Percentiles rank a stretch among this genome's conserved stretches.
Conservation (phyloP, 2,888 invertebrate species). For the Cybosia mesomella region DNA sequence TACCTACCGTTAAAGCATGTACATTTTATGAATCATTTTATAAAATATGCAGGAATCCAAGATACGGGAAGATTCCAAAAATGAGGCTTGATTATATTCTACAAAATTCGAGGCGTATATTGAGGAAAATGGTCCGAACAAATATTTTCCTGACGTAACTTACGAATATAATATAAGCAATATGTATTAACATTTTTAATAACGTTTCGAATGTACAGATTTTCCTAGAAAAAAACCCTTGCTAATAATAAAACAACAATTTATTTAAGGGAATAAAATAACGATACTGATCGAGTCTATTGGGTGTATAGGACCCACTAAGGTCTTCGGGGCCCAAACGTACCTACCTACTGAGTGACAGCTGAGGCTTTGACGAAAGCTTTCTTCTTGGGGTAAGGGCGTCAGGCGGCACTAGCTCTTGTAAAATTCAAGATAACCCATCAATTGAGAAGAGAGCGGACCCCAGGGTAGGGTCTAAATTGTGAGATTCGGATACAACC, state of each 20-base stretch:
- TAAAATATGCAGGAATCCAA: slow-evolving; percentile 4
- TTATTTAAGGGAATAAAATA: background rate
- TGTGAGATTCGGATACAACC: too few relatives aligned
- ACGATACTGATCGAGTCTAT: too few relatives aligned
- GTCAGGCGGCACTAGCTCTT: too few relatives aligned
- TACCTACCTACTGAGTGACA: too few relatives aligned
- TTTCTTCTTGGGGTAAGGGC: too few relatives aligned
- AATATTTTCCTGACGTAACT: slow-evolving; percentile 17
- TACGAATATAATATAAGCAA: slow-evolving; percentile 6
- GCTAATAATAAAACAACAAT: too few relatives aligned
- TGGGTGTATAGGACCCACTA: too few relatives aligned
- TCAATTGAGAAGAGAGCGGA: too few relatives aligned
- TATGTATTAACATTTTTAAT: background rate
- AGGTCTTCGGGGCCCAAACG: too few relatives aligned
- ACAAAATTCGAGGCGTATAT: slow-evolving; percentile 18
- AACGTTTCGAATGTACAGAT: background rate
- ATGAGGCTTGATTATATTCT: slow-evolving; percentile 15
- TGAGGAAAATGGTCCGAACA: slow-evolving; percentile 21
- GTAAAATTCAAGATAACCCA: too few relatives aligned
- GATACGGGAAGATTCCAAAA: slow-evolving; percentile 12
- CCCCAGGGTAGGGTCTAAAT: too few relatives aligned
- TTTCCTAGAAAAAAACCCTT: background rate
- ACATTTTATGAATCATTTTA: background rate
- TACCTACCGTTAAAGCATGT: background rate
- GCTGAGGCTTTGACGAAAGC: too few relatives aligned